A percentile compares a stretch with the other conserved stretches of the same genome.
phyloP scores from a whole-genome alignment of 2,797 vertebrate genomes.

The Sarcoramphus papa region DNA sequence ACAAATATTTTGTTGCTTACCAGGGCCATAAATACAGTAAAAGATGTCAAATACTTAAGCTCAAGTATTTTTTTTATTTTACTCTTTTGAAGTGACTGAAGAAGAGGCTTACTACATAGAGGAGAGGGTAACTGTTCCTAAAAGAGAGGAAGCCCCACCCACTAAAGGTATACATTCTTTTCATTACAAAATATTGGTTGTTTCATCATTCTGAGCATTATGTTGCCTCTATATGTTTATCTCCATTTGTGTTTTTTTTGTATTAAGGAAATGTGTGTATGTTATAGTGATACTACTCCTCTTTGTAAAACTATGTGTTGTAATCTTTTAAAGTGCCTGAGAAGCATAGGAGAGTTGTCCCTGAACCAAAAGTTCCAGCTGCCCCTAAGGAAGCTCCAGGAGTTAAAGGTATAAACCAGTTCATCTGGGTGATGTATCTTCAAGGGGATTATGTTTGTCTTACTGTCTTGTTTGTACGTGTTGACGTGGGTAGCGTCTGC shows the following conservation, averaged over 20 bases:
- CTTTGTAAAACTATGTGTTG: slow-evolving; percentile 23
- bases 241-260: neutral
- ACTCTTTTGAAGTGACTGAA: slow-evolving; percentile 59
- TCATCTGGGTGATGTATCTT: neutral
- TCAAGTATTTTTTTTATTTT: neutral
- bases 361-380: slow-evolving; percentile 66
- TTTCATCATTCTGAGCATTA: neutral
- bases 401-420: slow-evolving; percentile 63
- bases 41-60: neutral
- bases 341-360: slow-evolving; percentile 68
- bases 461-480: neutral
- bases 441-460: neutral
- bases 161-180: slow-evolving; percentile 58
- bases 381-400: slow-evolving; percentile 55
- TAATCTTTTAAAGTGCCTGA: slow-evolving; percentile 76
- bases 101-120: slow-evolving; percentile 70
- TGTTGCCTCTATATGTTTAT: neutral
- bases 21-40: neutral
- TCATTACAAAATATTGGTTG: neutral
- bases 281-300: neutral
- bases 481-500: neutral
- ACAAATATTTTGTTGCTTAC: neutral
- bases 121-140: slow-evolving; percentile 56
- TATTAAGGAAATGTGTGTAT: neutral
- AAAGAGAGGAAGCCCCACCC: slow-evolving; percentile 64